Percentiles rank a stretch among this genome's conserved stretches.
These are phyloP conservation scores for Hydra vulgaris DNA, from an alignment of 30 jellyfish, hydroid and myxozoan genomes.

Conservation along the genomic window DNA sequence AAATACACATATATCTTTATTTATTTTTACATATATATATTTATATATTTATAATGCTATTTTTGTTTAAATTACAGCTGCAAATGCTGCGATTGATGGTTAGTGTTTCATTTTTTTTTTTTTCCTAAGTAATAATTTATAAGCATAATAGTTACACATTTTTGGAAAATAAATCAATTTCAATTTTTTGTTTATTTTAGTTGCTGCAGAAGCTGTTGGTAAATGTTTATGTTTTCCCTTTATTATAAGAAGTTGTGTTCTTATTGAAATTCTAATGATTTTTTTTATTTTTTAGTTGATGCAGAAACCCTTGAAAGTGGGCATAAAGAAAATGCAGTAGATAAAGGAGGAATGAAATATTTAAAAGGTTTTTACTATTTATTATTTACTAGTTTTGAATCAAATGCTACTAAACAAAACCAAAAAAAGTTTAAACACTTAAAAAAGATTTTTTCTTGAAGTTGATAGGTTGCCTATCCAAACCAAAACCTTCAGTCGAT, in stretches of 20 bases:
- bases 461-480: too few species aligned
- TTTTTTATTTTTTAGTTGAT: conserved; percentile 21
- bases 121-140: too few species aligned
- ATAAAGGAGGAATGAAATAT: conserved; percentile 14
- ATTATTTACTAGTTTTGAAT: too few species aligned
- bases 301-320: conserved; percentile 24
- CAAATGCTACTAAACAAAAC: too few species aligned
- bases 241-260: too few species aligned
- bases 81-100: conserved; percentile 32
- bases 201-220: conserved; percentile 32
- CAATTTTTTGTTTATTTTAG: conserved; percentile 1
- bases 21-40: too few species aligned
- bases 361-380: conserved; percentile 7
- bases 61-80: conserved; percentile 16
- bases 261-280: background rate
- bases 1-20: too few species aligned
- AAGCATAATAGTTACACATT: background rate
- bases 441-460: too few species aligned
- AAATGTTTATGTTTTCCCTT: background rate
- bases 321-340: background rate
- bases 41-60: background rate
- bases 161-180: background rate
- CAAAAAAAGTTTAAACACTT: too few species aligned
- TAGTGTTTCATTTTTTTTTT: background rate
- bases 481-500: too few species aligned